phyloP scores from a whole-genome alignment of 2,888 invertebrate species.

The Hirtodrosophila alboralis region DNA sequence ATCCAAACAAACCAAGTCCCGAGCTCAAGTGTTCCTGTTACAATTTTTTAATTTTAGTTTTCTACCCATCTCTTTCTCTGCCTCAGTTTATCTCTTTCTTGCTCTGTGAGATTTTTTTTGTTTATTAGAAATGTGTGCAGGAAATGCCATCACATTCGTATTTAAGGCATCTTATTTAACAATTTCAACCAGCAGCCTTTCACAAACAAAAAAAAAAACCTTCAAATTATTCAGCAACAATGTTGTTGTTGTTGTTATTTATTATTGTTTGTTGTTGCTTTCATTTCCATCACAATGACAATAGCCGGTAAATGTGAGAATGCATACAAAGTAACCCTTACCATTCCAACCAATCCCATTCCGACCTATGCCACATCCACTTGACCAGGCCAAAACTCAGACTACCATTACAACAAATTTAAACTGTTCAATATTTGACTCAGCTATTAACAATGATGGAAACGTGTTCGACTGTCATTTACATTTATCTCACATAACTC shows the following conservation, averaged over 20 bases:
- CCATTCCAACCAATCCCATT: not conserved
- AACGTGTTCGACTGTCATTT: conserved; percentile 32
- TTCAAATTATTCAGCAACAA: conserved; percentile 36
- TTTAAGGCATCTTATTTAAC: conserved; percentile 46
- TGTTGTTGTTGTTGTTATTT: conserved; percentile 33
- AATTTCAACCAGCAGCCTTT: conserved; percentile 42
- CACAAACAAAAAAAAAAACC: conserved; percentile 45
- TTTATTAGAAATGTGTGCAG: conserved; percentile 70
- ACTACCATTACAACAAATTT: conserved; percentile 24
- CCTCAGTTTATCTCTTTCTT: not conserved
- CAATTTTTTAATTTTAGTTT: conserved; percentile 15
- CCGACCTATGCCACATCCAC: conserved; percentile 12
- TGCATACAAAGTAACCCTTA: conserved; percentile 18
- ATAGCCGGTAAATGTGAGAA: not conserved
- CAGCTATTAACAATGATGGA: conserved; percentile 45
- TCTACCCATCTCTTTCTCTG: not conserved
- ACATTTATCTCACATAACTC: conserved; percentile 4
- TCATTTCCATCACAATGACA: conserved; percentile 58
- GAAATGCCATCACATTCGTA: conserved; percentile 55
- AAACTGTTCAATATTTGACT: conserved; percentile 39
- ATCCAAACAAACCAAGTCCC: conserved; percentile 16
- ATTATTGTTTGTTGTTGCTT: conserved; percentile 29
- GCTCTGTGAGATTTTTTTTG: conserved; percentile 20
- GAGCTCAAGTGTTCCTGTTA: conserved; percentile 25
- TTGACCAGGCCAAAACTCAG: conserved; percentile 29